Evolutionary conservation across 2,888 invertebrate species (phyloP).

Genomic region (Ischnura elegans): DNA sequence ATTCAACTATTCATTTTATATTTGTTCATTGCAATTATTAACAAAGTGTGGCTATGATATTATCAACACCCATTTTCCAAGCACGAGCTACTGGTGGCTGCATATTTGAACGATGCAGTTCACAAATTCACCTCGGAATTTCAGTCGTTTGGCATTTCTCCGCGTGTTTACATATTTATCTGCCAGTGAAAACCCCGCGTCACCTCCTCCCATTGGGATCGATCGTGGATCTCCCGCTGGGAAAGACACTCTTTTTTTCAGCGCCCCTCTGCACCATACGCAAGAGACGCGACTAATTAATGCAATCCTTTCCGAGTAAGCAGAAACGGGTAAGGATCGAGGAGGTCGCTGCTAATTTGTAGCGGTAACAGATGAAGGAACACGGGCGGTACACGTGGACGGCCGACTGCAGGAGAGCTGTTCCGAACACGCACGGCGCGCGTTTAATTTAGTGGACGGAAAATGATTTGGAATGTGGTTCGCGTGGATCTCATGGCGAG

Average conservation of each 20-base stretch:
- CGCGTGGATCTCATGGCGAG: background rate
- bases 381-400: background rate
- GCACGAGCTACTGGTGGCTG: background rate
- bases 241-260: background rate
- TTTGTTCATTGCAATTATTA: too few relatives aligned
- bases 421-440: background rate
- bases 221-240: background rate
- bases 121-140: background rate
- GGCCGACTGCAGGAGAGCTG: constrained; percentile 20
- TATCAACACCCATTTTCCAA: background rate
- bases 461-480: constrained; percentile 10
- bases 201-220: background rate
- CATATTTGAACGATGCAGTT: background rate
- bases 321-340: constrained; percentile 26
- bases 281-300: background rate
- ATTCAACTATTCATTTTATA: too few relatives aligned
- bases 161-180: background rate
- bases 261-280: background rate
- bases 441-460: constrained; percentile 25
- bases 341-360: constrained; percentile 12
- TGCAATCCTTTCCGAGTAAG: background rate
- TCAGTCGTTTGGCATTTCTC: background rate
- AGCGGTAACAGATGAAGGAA: constrained; percentile 22
- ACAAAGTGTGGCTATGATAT: too few relatives aligned
- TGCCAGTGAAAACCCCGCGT: background rate